These are phyloP conservation scores for Phenacoccus solenopsis DNA, from an alignment of 1,140 invertebrate genomes.

Conservation along the genomic window DNA sequence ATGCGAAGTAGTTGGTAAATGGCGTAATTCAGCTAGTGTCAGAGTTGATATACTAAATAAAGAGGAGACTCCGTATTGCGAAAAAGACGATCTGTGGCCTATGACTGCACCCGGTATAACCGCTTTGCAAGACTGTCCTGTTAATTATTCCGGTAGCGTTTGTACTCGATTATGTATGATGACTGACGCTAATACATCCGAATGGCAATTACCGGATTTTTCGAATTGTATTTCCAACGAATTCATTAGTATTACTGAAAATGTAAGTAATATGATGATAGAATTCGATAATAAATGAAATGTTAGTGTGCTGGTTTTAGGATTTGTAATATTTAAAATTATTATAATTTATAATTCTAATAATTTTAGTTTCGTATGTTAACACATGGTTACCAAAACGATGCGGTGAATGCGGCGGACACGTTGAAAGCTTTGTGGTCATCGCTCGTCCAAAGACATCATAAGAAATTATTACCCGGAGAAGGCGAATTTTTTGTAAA, in stretches of 20 bases:
- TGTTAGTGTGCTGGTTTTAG: too few relatives aligned
- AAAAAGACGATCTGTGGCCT: constrained; percentile 36
- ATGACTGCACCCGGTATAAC: constrained; percentile 46
- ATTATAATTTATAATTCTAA: too few relatives aligned
- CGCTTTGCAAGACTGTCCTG: constrained; percentile 45
- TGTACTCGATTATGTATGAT: constrained; percentile 25
- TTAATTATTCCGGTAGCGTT: constrained; percentile 31
- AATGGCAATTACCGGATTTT: constrained; percentile 61
- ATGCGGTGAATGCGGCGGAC: constrained; percentile 14
- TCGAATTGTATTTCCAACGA: constrained; percentile 52
- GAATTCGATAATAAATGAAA: too few relatives aligned
- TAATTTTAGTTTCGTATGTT: constrained; percentile 18
- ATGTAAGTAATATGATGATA: constrained; percentile 38
- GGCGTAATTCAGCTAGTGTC: neutral
- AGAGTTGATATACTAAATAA: constrained; percentile 14
- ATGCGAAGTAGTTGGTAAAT: neutral
- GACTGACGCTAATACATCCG: constrained; percentile 35
- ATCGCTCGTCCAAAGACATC: neutral
- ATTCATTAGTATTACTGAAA: constrained; percentile 46
- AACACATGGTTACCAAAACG: constrained; percentile 19
- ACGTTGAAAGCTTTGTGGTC: constrained; percentile 8
- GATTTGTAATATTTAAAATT: too few relatives aligned
- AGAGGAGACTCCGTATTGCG: constrained; percentile 15
- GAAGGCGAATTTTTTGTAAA: constrained; percentile 20
- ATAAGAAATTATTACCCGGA: neutral